These are phyloP conservation scores for Erebia aethiops DNA, from an alignment of 2,888 invertebrate genomes.

Conservation along the genomic window DNA sequence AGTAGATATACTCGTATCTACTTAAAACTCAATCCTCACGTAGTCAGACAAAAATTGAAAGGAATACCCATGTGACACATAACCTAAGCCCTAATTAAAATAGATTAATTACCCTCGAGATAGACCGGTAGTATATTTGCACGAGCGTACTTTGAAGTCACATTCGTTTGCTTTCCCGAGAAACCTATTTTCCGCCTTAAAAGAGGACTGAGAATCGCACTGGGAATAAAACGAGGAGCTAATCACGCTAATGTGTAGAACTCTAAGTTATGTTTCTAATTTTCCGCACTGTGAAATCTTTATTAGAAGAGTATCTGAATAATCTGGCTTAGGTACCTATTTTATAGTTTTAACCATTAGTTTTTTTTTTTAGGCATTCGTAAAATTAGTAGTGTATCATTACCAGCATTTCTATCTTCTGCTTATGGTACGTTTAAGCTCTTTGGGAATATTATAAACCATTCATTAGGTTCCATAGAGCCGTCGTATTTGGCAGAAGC, in stretches of 20 bases:
- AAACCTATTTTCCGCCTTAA: conserved; percentile 29
- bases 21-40: too few species aligned
- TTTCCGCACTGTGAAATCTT: conserved; percentile 16
- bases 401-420: too few species aligned
- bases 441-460: too few species aligned
- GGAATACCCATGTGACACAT: not conserved
- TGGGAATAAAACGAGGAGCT: conserved; percentile 30
- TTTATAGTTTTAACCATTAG: too few species aligned
- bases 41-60: too few species aligned
- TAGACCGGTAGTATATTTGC: conserved; percentile 14
- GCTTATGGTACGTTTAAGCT: too few species aligned
- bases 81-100: conserved; percentile 6
- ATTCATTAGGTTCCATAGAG: too few species aligned
- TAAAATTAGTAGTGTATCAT: too few species aligned
- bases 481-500: too few species aligned
- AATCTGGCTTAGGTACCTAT: too few species aligned
- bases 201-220: conserved; percentile 25
- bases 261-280: conserved; percentile 30
- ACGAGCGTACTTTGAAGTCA: conserved; percentile 19
- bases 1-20: too few species aligned
- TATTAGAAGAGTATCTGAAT: not conserved
- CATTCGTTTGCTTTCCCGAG: conserved; percentile 26
- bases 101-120: not conserved
- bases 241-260: conserved; percentile 36
- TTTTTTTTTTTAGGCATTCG: too few species aligned